A percentile compares a stretch with the other conserved stretches of the same genome.
Evolutionary conservation across 2,888 invertebrate species (phyloP).

Genomic region (Altica lythri): DNA sequence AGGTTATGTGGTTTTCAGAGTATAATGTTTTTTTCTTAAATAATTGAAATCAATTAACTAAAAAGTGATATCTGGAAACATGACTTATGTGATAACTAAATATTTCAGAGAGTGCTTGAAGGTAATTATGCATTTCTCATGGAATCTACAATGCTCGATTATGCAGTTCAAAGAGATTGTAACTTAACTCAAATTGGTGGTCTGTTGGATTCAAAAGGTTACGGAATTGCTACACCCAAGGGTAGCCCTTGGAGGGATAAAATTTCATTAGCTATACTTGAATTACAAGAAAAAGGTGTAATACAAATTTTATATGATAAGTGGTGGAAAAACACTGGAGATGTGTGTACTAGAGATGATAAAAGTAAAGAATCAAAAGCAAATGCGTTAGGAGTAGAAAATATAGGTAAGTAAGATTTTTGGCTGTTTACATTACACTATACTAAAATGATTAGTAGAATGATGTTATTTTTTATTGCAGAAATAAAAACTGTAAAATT

Average conservation of each 20-base stretch:
- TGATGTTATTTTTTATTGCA: too few species aligned
- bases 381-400: conserved; percentile 88
- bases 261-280: conserved; percentile 91
- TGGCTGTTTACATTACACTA: too few species aligned
- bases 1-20: too few species aligned
- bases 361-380: conserved; percentile 92
- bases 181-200: conserved; percentile 98
- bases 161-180: conserved; percentile 92
- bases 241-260: conserved; percentile 97
- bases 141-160: conserved; percentile 98
- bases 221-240: conserved; percentile 96
- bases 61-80: too few species aligned
- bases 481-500: too few species aligned
- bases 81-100: too few species aligned
- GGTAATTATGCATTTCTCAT: conserved; percentile 97
- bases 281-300: conserved; percentile 92
- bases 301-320: conserved; percentile 94
- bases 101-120: conserved; percentile 70
- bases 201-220: conserved; percentile 76
- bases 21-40: too few species aligned
- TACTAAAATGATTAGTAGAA: too few species aligned
- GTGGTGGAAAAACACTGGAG: conserved; percentile 98
- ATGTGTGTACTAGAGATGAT: conserved; percentile 85
- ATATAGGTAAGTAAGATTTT: conserved; percentile 70
- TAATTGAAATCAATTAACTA: too few species aligned